Evolutionary conservation across 2,888 invertebrate species (phyloP), one percentile per base, ranked within the genome.

Genomic region (Dolomedes plantarius): DNA sequence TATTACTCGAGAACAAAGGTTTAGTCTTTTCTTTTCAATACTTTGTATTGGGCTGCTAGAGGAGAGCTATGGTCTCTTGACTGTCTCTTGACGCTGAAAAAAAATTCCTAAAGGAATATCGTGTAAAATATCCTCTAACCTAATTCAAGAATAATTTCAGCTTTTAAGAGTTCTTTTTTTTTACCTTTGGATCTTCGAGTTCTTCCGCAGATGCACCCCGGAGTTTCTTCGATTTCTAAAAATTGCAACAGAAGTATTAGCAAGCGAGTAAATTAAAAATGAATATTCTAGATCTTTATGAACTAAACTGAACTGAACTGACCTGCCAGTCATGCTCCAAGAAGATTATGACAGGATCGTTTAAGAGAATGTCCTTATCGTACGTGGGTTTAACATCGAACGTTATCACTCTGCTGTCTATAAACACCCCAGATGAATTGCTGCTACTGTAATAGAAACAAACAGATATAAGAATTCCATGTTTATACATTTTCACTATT

Each of bases 391-490:
- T 79, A 29, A 87, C 80, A 5, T 75, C 73, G 46, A 85, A 87
- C 11, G 56, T 77, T 3, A 87, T 56, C 1, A 87, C 50, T 65
- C 87, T 64, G 39, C 87, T 87, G 68, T 87, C 87, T 13, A 87
- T 39, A 31, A 85, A 87, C n/a, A 87, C 80, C 0, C 76, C 72
- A 5, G 75, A 39, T 11, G 73, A 39, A 28, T 87, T 77, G 27
- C 19, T 23, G 11, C 80, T 83, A 1, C 87, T 87, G 50, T 31
- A 68, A 39, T n/a, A 28, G 27, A 27, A 1, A 0, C 31, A 1
- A 13, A n/a, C n/a, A n/a, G n/a, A n/a, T n/a, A n/a, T n/a, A n/a
- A n/a, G n/a, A n/a, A n/a, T n/a, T n/a, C n/a, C n/a, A n/a, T 31
- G 13, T 2, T n/a, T 13, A n/a, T 62, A 39, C 11, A 16, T 39